Percentiles rank a stretch among this genome's conserved stretches.
phyloP scores from a whole-genome alignment of 2,113 vertebrate species.

The Patagioenas fasciata region DNA sequence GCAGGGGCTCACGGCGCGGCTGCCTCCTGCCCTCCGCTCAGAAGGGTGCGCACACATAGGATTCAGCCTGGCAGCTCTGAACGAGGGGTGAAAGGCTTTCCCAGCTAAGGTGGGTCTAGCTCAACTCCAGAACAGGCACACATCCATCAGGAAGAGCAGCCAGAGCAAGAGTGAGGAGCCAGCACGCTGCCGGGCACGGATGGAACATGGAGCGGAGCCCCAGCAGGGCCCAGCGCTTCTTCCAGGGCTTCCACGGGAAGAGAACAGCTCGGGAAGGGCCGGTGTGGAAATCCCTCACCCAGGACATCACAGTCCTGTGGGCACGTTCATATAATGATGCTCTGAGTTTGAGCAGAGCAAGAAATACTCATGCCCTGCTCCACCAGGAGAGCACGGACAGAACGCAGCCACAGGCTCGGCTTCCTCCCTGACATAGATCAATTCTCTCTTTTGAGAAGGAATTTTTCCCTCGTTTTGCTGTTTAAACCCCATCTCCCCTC shows the following conservation, averaged over 20 bases:
- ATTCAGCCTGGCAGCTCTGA: not conserved
- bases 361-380: fast-evolving
- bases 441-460: not conserved
- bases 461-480: not conserved
- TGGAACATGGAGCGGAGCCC: fast-evolving
- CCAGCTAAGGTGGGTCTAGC: not conserved
- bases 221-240: fast-evolving
- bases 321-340: fast-evolving
- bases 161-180: not conserved
- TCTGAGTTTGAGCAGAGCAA: not conserved
- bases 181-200: fast-evolving
- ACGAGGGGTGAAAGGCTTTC: not conserved
- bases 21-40: fast-evolving
- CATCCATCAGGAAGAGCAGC: not conserved
- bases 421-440: not conserved
- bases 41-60: not conserved
- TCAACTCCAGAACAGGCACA: not conserved
- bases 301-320: fast-evolving
- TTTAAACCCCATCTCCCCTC: not conserved
- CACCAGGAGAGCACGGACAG: not conserved
- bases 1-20: not conserved
- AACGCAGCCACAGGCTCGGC: not conserved
- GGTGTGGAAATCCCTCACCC: fast-evolving
- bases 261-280: fast-evolving
- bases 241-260: not conserved